Evolutionary conservation across 2,888 invertebrate genomes (phyloP).

Genomic region (Athetis lepigone): DNA sequence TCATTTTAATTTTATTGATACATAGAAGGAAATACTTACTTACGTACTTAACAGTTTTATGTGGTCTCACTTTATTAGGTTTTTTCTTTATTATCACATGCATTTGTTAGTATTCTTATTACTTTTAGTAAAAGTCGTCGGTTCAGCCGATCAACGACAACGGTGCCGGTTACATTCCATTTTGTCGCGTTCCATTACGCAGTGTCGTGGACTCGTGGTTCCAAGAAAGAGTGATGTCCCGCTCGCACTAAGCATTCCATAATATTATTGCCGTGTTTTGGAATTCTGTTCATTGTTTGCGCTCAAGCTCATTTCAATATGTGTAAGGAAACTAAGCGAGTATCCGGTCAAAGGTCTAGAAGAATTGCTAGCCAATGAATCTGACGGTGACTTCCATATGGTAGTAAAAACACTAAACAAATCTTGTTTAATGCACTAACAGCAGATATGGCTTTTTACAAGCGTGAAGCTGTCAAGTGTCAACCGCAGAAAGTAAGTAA

Average conservation of each 20-base stretch:
- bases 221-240: slow-evolving; percentile 86
- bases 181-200: slow-evolving; percentile 84
- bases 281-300: slow-evolving; percentile 88
- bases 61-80: not conserved
- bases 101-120: slow-evolving; percentile 46
- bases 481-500: slow-evolving; percentile 44
- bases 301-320: slow-evolving; percentile 83
- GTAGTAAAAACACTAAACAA: not conserved
- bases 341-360: slow-evolving; percentile 80
- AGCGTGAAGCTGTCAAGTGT: slow-evolving; percentile 37
- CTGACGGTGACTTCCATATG: slow-evolving; percentile 17
- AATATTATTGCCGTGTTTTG: slow-evolving; percentile 86
- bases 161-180: slow-evolving; percentile 83
- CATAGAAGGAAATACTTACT: no score
- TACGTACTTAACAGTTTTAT: no score
- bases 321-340: slow-evolving; percentile 78
- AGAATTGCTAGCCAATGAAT: slow-evolving; percentile 37
- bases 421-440: slow-evolving; percentile 21
- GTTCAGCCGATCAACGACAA: slow-evolving; percentile 66
- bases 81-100: slow-evolving; percentile 16
- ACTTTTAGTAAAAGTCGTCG: slow-evolving; percentile 66
- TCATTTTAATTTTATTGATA: no score
- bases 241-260: slow-evolving; percentile 85
- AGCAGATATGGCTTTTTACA: slow-evolving; percentile 28
- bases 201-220: slow-evolving; percentile 84